These are phyloP conservation scores for Sepiola atlantica DNA, from an alignment of 2,888 invertebrate species.

Conservation along the genomic window DNA sequence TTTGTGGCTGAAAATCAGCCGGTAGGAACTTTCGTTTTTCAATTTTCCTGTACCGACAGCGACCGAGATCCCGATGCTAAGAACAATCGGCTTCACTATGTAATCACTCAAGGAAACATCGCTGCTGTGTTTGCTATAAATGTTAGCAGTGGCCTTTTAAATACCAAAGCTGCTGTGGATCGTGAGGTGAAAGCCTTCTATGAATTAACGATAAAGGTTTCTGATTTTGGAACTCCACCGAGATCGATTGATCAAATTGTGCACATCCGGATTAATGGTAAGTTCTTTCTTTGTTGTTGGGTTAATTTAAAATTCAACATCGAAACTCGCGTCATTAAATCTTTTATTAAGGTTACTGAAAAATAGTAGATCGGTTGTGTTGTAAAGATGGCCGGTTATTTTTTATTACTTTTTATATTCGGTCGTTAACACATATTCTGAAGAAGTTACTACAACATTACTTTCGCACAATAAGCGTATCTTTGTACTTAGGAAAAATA, in stretches of 20 bases:
- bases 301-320: no score
- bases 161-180: conserved; percentile 55
- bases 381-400: no score
- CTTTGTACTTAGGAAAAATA: no score
- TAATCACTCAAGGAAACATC: conserved; percentile 55
- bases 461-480: no score
- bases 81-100: conserved; percentile 55
- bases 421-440: no score
- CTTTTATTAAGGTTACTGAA: no score
- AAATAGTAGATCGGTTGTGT: no score
- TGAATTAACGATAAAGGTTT: conserved; percentile 51
- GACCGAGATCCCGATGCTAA: conserved; percentile 54
- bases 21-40: conserved; percentile 51
- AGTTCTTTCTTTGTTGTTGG: background rate
- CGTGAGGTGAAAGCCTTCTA: conserved; percentile 60
- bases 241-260: background rate
- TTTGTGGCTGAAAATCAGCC: conserved; percentile 48
- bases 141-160: conserved; percentile 55
- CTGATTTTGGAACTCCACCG: background rate
- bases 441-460: no score
- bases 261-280: background rate
- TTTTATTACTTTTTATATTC: no score
- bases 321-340: no score
- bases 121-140: conserved; percentile 56
- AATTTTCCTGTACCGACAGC: conserved; percentile 53